Evolutionary conservation across 2,888 invertebrate species (phyloP).

Genomic region (Eupithecia insigniata): DNA sequence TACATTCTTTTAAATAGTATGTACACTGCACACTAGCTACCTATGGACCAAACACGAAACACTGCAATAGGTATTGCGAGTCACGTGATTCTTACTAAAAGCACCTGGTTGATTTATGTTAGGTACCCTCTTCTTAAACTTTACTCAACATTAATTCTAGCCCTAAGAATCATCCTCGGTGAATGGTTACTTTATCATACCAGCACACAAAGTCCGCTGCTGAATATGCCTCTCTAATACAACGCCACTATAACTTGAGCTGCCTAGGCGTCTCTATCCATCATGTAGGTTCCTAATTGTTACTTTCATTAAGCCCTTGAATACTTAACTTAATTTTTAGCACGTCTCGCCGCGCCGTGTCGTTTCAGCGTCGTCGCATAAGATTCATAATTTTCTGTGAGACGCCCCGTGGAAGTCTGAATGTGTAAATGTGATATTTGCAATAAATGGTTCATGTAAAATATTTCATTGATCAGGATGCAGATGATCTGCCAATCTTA

Average conservation of each 20-base stretch:
- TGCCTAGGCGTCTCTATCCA: too few relatives aligned
- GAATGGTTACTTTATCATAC: neutral
- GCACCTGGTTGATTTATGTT: neutral
- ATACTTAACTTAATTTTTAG: too few relatives aligned
- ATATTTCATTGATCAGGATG: neutral
- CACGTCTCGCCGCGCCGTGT: too few relatives aligned
- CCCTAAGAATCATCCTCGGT: neutral
- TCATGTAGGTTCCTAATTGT: too few relatives aligned
- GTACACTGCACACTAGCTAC: neutral
- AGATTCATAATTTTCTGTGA: constrained; percentile 1
- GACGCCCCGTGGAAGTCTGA: constrained; percentile 5
- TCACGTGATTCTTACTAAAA: neutral
- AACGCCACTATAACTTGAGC: neutral
- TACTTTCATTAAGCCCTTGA: too few relatives aligned
- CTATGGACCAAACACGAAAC: neutral
- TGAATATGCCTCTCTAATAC: neutral
- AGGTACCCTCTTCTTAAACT: neutral
- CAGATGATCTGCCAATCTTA: constrained; percentile 17
- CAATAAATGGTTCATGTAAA: constrained; percentile 20
- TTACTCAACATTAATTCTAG: neutral
- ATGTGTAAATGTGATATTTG: constrained; percentile 27
- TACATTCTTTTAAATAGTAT: neutral
- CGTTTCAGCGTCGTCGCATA: too few relatives aligned
- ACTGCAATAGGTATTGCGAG: neutral
- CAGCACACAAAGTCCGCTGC: neutral